A percentile compares a stretch with the other conserved stretches of the same genome.
Conservation (phyloP, 2,888 invertebrate species). For the Lamellibrachia columna region DNA sequence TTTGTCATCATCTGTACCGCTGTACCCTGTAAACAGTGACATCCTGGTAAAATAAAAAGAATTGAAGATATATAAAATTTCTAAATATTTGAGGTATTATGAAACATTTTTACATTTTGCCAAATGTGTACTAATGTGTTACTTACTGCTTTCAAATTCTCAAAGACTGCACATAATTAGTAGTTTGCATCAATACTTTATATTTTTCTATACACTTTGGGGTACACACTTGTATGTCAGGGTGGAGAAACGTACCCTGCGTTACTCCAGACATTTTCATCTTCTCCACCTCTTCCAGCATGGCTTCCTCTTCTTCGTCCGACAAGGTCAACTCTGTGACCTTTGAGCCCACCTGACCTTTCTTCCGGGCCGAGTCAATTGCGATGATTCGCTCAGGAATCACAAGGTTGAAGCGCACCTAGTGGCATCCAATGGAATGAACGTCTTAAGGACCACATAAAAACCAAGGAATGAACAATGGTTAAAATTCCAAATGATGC, state of each 20-base stretch:
- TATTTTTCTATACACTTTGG: neutral
- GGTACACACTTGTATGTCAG: neutral
- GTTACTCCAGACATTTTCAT: neutral
- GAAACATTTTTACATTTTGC: neutral
- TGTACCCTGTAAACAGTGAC: neutral
- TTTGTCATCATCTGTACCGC: neutral
- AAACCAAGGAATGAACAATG: neutral
- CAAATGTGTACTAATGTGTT: neutral
- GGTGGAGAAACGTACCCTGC: neutral
- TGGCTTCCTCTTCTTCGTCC: conserved; percentile 33
- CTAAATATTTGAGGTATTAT: too few relatives aligned
- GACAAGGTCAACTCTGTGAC: conserved; percentile 26
- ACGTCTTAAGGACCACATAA: neutral
- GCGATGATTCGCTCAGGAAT: conserved; percentile 37
- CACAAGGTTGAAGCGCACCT: conserved; percentile 30
- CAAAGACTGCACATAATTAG: neutral
- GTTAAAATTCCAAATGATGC: neutral
- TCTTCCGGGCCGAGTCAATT: conserved; percentile 28
- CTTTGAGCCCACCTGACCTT: conserved; percentile 16
- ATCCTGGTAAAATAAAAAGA: neutral
- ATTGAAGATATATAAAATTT: too few relatives aligned
- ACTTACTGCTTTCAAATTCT: neutral
- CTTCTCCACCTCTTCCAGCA: conserved; percentile 34
- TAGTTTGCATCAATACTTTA: neutral
- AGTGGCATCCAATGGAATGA: neutral